Base-by-base conservation (phyloP, 2,797 vertebrate genomes). In the Hippoglossus hippoglossus region DNA sequence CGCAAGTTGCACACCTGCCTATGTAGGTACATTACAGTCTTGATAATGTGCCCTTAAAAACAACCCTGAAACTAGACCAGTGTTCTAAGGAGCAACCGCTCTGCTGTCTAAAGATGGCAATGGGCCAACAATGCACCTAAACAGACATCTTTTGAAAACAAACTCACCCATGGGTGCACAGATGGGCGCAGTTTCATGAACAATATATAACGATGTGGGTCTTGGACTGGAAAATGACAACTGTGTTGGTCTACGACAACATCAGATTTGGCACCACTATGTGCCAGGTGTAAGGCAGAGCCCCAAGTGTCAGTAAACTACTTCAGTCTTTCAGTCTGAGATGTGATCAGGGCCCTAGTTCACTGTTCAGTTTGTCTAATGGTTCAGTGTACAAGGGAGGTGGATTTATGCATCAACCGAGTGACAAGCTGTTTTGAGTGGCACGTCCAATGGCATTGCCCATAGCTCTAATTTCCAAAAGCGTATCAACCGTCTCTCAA, bases 401-500 rank as follows among this genome's bases (percentile, higher is more conserved):
- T 57, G 62, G 71, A 79, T 75, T 84, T 60, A 73, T 85, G 68
- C 61, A 71, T 82, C 78, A 63, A 59, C 71, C 12, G 3, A 63
- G 64, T 60, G 74, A 81, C 74, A 67, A 64, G 64, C 71, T 74
- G 71, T 79, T 86, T 60, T 79, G 54, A 83, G 69, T 22, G 18
- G 62, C 60, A 63, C 16, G n/a, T 82, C 77, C 67, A 66, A 46
- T 70, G 75, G 54, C 56, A 75, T 89, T 83, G 80, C 66, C 87
- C 80, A 85, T 41, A 57, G 57, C 68, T 76, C 67, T 79, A 73
- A 82, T 86, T 81, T 85, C 63, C 76, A 64, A 85, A 36, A 31
- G 28, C 31, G 46, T 50, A 50, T 72, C 50, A 65, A 41, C 64
- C 49, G 39, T 76, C 65, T 75, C 64, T 76, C 57, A 46, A n/a